phyloP scores from a whole-genome alignment of 2,888 invertebrate species.

The Protophormia terraenovae region DNA sequence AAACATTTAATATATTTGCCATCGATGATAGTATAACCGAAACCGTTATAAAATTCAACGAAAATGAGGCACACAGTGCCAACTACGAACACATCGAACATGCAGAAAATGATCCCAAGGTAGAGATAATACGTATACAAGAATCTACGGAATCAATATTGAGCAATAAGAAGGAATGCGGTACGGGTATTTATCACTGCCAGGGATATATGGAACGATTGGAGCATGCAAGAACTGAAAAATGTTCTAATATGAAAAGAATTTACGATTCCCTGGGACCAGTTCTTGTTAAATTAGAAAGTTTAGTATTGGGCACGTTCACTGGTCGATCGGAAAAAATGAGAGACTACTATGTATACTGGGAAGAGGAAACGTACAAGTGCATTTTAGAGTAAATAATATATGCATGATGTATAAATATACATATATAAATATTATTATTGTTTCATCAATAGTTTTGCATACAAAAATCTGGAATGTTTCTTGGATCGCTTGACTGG shows the following conservation, averaged over 20 bases:
- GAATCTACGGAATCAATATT: constrained; percentile 53
- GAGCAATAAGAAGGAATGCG: constrained; percentile 70
- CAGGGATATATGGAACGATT: constrained; percentile 86
- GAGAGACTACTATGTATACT: constrained; percentile 89
- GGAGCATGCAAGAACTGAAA: constrained; percentile 86
- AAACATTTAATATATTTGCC: constrained; percentile 83
- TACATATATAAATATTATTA: neutral
- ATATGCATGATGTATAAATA: neutral
- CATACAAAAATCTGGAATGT: constrained; percentile 86
- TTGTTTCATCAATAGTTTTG: constrained; percentile 82
- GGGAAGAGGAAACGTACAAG: constrained; percentile 91
- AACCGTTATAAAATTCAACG: neutral
- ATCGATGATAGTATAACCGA: constrained; percentile 68
- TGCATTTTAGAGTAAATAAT: constrained; percentile 83
- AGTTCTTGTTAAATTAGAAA: constrained; percentile 92
- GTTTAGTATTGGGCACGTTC: constrained; percentile 89
- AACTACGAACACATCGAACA: neutral
- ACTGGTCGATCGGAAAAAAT: constrained; percentile 89
- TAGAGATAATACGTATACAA: constrained; percentile 62
- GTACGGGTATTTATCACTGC: constrained; percentile 74
- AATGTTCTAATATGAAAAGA: constrained; percentile 86
- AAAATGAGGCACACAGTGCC: neutral
- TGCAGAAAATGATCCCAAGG: neutral
- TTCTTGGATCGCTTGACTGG: constrained; percentile 85
- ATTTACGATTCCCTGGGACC: constrained; percentile 92